Percentiles rank a stretch among this genome's conserved stretches.
phyloP scores from a whole-genome alignment of 2,888 invertebrate species.

The Archips xylosteana region DNA sequence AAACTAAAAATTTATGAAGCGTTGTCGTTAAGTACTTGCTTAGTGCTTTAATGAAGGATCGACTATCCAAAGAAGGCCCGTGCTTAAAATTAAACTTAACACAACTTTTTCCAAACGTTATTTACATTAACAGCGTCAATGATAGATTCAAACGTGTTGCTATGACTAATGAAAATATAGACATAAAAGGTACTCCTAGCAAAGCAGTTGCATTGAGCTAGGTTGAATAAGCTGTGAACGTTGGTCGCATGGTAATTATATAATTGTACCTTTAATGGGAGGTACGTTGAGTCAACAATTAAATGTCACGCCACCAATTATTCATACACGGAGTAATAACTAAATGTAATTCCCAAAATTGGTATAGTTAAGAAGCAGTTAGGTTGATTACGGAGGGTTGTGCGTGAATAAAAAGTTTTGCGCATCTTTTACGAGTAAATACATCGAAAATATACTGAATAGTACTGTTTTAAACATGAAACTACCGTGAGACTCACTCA shows the following conservation, averaged over 20 bases:
- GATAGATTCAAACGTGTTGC: neutral
- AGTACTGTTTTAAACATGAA: too few species aligned
- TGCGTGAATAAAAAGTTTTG: neutral
- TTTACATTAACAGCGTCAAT: neutral
- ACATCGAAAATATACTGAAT: neutral
- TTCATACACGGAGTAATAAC: conserved; percentile 32
- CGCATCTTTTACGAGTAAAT: neutral
- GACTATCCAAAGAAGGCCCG: neutral
- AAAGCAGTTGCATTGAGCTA: conserved; percentile 18
- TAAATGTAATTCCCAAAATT: conserved; percentile 37
- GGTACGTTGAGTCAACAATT: conserved; percentile 29
- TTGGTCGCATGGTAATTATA: conserved; percentile 34
- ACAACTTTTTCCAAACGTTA: neutral
- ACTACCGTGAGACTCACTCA: too few species aligned
- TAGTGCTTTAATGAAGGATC: neutral
- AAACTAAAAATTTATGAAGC: neutral
- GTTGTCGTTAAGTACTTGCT: neutral
- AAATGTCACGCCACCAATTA: conserved; percentile 40
- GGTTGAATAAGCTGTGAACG: conserved; percentile 20
- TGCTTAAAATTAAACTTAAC: neutral
- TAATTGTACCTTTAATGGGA: conserved; percentile 26
- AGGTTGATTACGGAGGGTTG: neutral
- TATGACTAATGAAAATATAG: neutral
- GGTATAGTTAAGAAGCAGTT: conserved; percentile 17
- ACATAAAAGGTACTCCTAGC: neutral